Conservation (phyloP, 1,140 invertebrate species). For the Eubasilissa regina region DNA sequence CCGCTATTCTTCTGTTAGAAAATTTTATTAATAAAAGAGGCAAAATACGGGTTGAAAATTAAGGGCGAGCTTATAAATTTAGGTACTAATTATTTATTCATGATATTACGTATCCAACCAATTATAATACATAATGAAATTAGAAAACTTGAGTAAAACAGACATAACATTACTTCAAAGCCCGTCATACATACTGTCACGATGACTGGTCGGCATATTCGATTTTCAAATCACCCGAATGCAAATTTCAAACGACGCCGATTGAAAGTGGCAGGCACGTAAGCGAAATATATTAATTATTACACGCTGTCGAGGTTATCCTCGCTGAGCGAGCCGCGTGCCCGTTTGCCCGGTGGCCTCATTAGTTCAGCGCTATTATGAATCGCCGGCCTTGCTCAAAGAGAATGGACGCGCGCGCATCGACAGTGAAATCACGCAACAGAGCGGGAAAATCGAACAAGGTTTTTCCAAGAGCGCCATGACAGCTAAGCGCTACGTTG, state of each 20-base stretch:
- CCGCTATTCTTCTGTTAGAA: no score
- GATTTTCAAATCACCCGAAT: slow-evolving; percentile 30
- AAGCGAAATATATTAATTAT: not conserved
- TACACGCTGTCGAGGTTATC: not conserved
- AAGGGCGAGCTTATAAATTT: no score
- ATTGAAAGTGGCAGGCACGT: slow-evolving; percentile 1
- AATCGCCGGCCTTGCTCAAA: slow-evolving; percentile 23
- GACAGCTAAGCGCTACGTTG: slow-evolving; percentile 5
- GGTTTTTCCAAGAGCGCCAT: slow-evolving; percentile 41
- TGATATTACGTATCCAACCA: no score
- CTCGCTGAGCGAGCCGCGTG: not conserved
- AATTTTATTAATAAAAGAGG: no score
- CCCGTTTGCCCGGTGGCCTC: slow-evolving; percentile 13
- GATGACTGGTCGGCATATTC: not conserved
- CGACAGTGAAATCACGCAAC: slow-evolving; percentile 36
- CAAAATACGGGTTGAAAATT: no score
- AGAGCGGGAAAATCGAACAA: slow-evolving; percentile 45
- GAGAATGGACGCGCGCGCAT: slow-evolving; percentile 37
- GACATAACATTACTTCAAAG: no score
- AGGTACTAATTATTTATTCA: no score
- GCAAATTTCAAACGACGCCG: not conserved
- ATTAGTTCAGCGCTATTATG: slow-evolving; percentile 13
- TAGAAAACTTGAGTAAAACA: no score
- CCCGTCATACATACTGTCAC: no score
- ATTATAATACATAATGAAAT: no score